Percentiles rank a stretch among this genome's conserved stretches.
These are phyloP conservation scores for Nettapus auritus DNA, from an alignment of 2,113 vertebrate genomes.

Conservation along the genomic window DNA sequence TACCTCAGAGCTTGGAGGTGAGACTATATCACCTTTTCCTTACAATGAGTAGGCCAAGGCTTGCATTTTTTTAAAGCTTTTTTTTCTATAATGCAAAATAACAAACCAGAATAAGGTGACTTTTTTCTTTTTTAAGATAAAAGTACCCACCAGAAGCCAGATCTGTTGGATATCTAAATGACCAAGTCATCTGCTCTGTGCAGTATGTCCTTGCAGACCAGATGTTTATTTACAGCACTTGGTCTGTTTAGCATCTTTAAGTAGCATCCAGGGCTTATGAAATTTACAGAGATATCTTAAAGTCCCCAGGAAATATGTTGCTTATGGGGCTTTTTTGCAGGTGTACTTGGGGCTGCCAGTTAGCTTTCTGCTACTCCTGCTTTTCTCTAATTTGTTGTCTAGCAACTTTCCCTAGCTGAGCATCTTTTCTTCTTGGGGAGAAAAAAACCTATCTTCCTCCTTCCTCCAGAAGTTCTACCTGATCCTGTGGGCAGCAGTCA, in stretches of 20 bases:
- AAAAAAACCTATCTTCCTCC: conserved; percentile 48
- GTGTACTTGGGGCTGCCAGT: neutral
- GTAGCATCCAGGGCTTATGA: neutral
- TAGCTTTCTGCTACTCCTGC: neutral
- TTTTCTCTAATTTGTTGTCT: neutral
- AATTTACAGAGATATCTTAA: neutral
- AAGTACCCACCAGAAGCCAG: neutral
- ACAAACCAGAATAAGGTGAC: neutral
- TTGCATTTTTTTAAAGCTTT: neutral
- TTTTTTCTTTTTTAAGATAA: neutral
- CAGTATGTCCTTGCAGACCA: neutral
- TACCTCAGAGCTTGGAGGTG: neutral
- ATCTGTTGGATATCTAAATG: neutral
- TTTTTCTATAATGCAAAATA: neutral
- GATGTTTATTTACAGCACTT: neutral
- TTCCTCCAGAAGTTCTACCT: conserved; percentile 52
- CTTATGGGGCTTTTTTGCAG: neutral
- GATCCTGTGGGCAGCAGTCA: conserved; percentile 49
- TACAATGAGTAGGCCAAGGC: neutral
- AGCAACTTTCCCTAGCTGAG: neutral
- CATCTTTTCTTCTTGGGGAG: neutral
- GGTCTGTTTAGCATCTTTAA: neutral
- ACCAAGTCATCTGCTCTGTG: neutral
- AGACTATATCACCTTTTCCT: neutral
- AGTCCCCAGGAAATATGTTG: neutral